Base-by-base conservation (phyloP, 2,888 invertebrate species). In the Sarcophaga rosellei region DNA sequence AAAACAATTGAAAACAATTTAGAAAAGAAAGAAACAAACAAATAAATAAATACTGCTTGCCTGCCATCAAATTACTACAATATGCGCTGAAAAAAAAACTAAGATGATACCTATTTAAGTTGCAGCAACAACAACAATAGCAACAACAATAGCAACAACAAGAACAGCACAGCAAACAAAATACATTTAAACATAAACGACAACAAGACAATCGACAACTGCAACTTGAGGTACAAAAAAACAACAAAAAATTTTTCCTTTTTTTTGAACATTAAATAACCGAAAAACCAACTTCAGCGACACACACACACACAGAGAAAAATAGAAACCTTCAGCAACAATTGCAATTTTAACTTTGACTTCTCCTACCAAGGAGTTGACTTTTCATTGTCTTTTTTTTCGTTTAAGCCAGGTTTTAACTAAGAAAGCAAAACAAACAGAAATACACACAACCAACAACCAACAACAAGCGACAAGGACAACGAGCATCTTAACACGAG, bases 101-200 rank as follows among this genome's bases (percentile, higher is more conserved):
- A 77, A 76, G 80, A 86, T 85, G 78, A 85, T 85, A 81, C 85
- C 77, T 84, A 76, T 81, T 81, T 78, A 69, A 63, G 69, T 81
- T 62, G 79, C 66, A 73, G 44, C 25, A 62, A 15, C 79, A 57
- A 23, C 63, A 81, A 75, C 73, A 68, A 8, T 66, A 76, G n/a
- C 80, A 76, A 76, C 69, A 76, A 35, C 66, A 23, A 23, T 3
- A 23, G 2, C 4, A 23, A 3, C 23, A 23, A 3, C 61, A 25
- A 25, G 1, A 25, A 35, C 65, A 61, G 61, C 79, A 80, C 65
- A 65, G 90, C 90, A 92, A 91, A 35, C 0, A 90, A 92, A 92
- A 92, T 92, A 91, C 92, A 92, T 92, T 92, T 89, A 91, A 92
- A 92, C 92, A 92, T 91, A 92, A 90, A 91, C 91, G 91, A 91